phyloP scores from a whole-genome alignment of 2,888 invertebrate species.

The Girardia tigrina region DNA sequence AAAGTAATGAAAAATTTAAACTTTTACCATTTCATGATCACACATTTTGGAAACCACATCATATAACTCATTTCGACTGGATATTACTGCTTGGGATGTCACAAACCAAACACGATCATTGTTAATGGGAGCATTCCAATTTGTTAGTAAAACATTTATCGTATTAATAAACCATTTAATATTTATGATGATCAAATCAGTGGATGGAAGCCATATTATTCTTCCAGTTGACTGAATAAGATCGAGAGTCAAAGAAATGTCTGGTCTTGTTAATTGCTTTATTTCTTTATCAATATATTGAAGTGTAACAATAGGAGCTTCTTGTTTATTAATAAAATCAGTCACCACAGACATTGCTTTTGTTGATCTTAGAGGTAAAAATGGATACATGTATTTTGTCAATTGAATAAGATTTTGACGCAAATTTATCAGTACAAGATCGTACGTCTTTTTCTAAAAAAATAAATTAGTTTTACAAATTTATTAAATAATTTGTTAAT shows the following conservation, averaged over 20 bases:
- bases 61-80: not conserved
- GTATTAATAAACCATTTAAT: constrained; percentile 23
- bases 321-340: not conserved
- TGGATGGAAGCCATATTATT: not conserved
- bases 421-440: no score
- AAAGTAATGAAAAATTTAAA: no score
- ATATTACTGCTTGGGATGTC: not conserved
- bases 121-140: constrained; percentile 23
- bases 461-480: no score
- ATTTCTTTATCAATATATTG: not conserved
- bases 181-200: not conserved
- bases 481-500: no score
- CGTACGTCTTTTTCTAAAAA: no score
- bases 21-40: not conserved
- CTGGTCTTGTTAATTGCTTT: not conserved
- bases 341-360: not conserved
- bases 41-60: not conserved
- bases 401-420: not conserved
- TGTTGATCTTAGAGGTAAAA: not conserved
- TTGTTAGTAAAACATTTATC: not conserved
- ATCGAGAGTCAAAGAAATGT: not conserved
- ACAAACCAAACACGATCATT: constrained; percentile 30
- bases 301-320: not conserved
- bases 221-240: not conserved
- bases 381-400: constrained; percentile 12